Conservation (phyloP, 2,113 vertebrate species). For the Microtus oregoni region DNA sequence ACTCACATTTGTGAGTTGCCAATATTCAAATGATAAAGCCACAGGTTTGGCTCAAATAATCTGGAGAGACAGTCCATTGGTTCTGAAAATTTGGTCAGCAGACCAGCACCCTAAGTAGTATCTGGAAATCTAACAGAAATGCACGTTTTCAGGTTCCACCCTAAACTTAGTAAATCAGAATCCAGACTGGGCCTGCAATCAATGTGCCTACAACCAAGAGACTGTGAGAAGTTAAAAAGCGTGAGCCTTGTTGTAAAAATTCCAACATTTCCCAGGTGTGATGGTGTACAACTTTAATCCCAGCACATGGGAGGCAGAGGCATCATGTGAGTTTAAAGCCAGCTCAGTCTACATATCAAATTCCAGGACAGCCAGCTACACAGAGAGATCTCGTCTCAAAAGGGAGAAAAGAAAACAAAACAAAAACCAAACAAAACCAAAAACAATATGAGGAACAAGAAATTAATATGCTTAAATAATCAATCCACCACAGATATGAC, state of each 20-base stretch:
- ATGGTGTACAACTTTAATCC: not conserved
- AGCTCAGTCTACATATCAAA: not conserved
- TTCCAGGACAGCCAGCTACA: not conserved
- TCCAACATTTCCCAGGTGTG: not conserved
- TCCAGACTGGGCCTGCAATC: not conserved
- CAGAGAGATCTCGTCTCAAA: not conserved
- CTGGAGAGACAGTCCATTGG: not conserved
- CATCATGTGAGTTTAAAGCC: not conserved
- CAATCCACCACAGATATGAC: not conserved
- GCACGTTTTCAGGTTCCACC: not conserved
- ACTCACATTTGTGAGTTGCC: constrained; percentile 1
- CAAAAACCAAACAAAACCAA: not conserved
- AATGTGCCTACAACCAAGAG: not conserved
- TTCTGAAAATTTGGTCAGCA: not conserved
- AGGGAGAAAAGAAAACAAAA: not conserved
- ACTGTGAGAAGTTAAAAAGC: not conserved
- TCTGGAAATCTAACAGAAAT: not conserved
- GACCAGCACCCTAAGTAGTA: not conserved
- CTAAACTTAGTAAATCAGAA: not conserved
- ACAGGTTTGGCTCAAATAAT: constrained; percentile 2
- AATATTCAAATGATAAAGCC: constrained; percentile 18
- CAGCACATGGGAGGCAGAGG: not conserved
- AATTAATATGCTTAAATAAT: not conserved
- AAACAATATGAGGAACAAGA: not conserved
- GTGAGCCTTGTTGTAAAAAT: not conserved